Evolutionary conservation across 2,113 vertebrate species (phyloP).

Genomic region (Pipra filicauda): DNA sequence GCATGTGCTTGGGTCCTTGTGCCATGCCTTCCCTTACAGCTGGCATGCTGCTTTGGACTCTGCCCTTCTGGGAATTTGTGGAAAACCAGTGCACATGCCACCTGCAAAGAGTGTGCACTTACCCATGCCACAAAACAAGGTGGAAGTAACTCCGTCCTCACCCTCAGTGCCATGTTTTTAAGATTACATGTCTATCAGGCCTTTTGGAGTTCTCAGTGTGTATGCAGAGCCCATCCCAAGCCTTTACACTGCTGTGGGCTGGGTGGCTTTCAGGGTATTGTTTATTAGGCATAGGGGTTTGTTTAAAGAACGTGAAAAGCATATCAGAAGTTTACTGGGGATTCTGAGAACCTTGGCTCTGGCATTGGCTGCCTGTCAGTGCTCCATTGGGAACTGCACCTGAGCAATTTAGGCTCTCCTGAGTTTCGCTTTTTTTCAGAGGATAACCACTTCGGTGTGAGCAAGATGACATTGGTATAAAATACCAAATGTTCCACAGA

Average conservation of each 20-base stretch:
- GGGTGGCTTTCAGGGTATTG: fast-evolving
- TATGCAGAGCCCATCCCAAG: fast-evolving
- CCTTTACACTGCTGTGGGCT: fast-evolving
- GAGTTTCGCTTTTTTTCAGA: background rate
- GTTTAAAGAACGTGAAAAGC: background rate
- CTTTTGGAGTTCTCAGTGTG: fast-evolving
- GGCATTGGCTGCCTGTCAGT: fast-evolving
- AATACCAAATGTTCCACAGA: background rate
- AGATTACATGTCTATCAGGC: background rate
- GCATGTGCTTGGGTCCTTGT: background rate
- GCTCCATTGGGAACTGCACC: fast-evolving
- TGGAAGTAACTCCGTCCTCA: background rate
- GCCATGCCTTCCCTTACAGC: fast-evolving
- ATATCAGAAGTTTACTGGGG: fast-evolving
- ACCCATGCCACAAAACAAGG: background rate
- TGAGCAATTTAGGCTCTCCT: background rate
- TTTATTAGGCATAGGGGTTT: background rate
- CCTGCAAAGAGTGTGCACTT: fast-evolving
- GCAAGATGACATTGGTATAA: background rate
- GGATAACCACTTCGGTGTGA: background rate
- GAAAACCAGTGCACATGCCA: fast-evolving
- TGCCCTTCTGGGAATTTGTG: background rate
- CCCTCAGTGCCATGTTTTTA: fast-evolving
- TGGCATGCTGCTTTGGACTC: background rate
- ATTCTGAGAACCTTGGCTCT: background rate